These are phyloP conservation scores for Harpegnathos saltator DNA, from an alignment of 1,140 invertebrate genomes.

Conservation along the genomic window DNA sequence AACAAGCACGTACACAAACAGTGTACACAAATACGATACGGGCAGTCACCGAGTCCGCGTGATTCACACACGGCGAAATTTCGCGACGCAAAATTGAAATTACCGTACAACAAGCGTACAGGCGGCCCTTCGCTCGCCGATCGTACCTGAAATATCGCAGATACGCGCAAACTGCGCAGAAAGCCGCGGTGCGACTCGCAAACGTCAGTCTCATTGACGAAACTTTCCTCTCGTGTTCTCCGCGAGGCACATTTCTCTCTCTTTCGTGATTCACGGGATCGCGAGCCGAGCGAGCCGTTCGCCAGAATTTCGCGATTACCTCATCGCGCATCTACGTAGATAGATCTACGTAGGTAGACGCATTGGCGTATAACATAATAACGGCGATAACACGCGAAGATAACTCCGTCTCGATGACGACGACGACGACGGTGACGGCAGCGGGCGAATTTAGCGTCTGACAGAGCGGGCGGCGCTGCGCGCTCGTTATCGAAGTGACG, in stretches of 20 bases:
- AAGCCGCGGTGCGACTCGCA: too few species aligned
- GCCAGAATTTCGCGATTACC: conserved; percentile 33
- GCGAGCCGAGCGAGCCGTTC: not conserved
- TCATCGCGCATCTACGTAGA: conserved; percentile 5
- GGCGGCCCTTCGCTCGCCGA: not conserved
- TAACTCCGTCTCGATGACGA: conserved; percentile 23
- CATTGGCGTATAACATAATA: conserved; percentile 1
- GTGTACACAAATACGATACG: not conserved
- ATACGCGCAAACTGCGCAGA: not conserved
- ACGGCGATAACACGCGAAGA: conserved; percentile 11
- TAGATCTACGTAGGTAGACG: not conserved
- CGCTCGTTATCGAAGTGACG: conserved; percentile 35
- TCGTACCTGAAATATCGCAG: not conserved
- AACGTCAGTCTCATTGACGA: conserved; percentile 3
- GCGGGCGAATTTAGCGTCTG: not conserved
- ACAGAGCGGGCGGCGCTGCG: not conserved
- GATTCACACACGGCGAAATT: not conserved
- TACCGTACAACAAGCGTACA: not conserved
- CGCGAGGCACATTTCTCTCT: not conserved
- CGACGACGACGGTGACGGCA: too few species aligned
- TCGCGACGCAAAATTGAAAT: not conserved
- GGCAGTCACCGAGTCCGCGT: not conserved
- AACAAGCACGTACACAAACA: not conserved
- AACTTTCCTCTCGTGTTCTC: conserved; percentile 1
- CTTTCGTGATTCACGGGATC: not conserved